phyloP scores from a whole-genome alignment of 2,113 vertebrate genomes.

The Eolophus roseicapilla region DNA sequence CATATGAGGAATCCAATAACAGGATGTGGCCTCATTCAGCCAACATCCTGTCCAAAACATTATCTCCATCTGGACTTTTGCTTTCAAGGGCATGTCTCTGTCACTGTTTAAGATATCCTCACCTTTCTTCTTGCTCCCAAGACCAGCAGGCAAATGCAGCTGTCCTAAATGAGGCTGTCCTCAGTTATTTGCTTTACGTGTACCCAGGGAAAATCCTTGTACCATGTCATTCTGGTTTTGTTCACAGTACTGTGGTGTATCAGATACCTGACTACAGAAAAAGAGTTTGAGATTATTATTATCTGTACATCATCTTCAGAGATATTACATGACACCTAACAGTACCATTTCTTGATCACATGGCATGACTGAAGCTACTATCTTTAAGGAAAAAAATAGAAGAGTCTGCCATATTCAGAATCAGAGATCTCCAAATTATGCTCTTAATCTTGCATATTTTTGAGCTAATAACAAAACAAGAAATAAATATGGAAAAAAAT shows the following conservation, averaged over 20 bases:
- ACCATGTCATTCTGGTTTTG: neutral
- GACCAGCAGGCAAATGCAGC: neutral
- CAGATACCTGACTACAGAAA: neutral
- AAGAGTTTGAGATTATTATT: neutral
- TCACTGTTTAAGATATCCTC: neutral
- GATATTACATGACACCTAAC: neutral
- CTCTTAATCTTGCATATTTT: neutral
- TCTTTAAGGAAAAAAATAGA: neutral
- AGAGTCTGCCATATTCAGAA: neutral
- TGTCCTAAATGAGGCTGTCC: accelerated
- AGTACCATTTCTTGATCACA: neutral
- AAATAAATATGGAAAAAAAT: neutral
- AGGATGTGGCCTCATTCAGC: neutral
- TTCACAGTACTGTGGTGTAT: neutral
- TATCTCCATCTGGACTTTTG: neutral
- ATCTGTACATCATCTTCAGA: neutral
- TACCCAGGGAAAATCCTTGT: neutral
- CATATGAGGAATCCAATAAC: neutral
- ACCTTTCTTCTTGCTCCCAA: neutral
- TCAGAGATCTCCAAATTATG: neutral
- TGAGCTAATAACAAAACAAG: neutral
- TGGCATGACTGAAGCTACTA: neutral
- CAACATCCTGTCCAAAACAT: neutral
- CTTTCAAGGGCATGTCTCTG: neutral
- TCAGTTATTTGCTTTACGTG: neutral